These are phyloP conservation scores for Aegypius monachus DNA, from an alignment of 2,113 vertebrate genomes.

Conservation along the genomic window DNA sequence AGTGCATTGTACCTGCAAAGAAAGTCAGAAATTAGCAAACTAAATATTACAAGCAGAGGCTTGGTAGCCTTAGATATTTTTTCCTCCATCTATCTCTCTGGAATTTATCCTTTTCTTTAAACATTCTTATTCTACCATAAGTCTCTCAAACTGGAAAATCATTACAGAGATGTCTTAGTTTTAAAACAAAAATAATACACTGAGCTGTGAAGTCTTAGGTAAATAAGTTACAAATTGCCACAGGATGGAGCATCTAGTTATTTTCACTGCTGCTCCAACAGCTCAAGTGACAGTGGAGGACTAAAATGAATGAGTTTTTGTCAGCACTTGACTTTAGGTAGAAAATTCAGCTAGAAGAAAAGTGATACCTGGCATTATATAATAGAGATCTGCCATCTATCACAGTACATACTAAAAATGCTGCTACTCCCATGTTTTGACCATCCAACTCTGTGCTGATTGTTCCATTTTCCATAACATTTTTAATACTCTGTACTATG, in stretches of 20 bases:
- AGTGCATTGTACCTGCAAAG: neutral
- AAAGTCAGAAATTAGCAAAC: neutral
- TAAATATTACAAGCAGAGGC: neutral
- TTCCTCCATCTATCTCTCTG: neutral
- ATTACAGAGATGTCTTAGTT: neutral
- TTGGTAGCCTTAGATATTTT: neutral
- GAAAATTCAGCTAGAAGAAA: neutral
- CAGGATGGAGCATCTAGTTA: neutral
- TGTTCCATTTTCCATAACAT: fast-evolving
- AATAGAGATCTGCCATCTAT: neutral
- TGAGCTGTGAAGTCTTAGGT: neutral
- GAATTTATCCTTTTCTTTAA: neutral
- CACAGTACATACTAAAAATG: neutral
- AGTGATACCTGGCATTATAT: neutral
- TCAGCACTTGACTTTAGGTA: neutral
- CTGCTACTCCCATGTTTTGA: neutral
- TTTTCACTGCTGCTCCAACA: neutral
- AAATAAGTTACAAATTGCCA: neutral
- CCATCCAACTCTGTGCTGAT: fast-evolving
- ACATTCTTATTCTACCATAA: neutral
- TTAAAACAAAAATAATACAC: neutral
- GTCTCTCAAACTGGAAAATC: neutral
- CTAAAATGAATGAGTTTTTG: neutral
- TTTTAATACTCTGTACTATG: neutral
- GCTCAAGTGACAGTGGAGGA: neutral